Evolutionary conservation across 1,140 invertebrate genomes (phyloP).

Genomic region (Pemphigus obesinymphae): DNA sequence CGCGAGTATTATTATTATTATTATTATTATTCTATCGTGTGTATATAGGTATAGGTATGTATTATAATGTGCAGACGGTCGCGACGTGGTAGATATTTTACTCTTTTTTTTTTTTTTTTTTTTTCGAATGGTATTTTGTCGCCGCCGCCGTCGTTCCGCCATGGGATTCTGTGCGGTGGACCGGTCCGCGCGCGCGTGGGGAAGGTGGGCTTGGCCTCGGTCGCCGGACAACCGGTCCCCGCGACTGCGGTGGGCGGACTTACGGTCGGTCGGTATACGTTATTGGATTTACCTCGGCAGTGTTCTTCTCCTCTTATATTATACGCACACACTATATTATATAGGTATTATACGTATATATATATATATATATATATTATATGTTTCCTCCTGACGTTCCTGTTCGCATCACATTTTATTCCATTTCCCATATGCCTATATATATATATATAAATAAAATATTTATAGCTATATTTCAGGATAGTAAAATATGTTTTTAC

Average conservation of each 20-base stretch:
- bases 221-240: constrained; percentile 34
- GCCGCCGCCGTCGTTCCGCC: background rate
- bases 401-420: too few relatives aligned
- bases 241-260: constrained; percentile 20
- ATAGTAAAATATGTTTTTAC: too few relatives aligned
- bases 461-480: too few relatives aligned
- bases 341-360: too few relatives aligned
- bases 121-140: background rate
- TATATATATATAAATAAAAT: too few relatives aligned
- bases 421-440: too few relatives aligned
- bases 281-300: constrained; percentile 3
- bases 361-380: too few relatives aligned
- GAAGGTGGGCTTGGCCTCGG: constrained; percentile 30
- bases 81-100: background rate
- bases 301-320: background rate
- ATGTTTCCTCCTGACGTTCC: too few relatives aligned
- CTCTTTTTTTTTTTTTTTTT: too few relatives aligned
- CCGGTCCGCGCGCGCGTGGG: constrained; percentile 14
- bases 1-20: background rate
- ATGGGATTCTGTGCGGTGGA: constrained; percentile 39
- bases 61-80: background rate
- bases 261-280: constrained; percentile 3
- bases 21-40: background rate
- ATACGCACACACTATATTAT: background rate
- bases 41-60: background rate